These are phyloP conservation scores for Actenoides hombroni DNA, from an alignment of 2,113 vertebrate species.

Conservation along the genomic window DNA sequence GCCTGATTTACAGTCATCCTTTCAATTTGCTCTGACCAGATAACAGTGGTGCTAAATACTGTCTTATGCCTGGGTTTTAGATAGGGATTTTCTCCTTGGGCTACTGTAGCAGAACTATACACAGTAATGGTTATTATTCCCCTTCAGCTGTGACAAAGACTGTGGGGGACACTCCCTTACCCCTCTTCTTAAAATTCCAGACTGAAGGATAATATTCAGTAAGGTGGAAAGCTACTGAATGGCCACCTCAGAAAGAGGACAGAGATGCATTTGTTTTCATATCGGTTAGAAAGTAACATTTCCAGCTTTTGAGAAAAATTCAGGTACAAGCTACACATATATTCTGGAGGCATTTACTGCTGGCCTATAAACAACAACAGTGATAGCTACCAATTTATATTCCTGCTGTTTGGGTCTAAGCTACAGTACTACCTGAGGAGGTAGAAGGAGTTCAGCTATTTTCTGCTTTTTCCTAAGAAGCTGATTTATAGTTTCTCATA, in stretches of 20 bases:
- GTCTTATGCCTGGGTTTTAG: background rate
- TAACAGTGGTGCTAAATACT: background rate
- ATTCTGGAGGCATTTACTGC: background rate
- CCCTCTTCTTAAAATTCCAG: background rate
- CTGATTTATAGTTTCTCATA: background rate
- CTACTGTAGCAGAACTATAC: background rate
- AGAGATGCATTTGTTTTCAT: background rate
- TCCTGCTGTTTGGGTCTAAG: background rate
- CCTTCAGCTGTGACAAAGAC: background rate
- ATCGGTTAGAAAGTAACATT: background rate
- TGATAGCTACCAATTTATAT: background rate
- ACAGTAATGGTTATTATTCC: background rate
- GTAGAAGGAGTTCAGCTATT: background rate
- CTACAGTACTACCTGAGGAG: background rate
- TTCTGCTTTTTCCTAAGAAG: background rate
- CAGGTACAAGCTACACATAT: background rate
- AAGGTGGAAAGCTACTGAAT: background rate
- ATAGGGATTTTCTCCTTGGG: background rate
- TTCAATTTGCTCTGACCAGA: background rate
- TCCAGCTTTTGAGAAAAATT: background rate
- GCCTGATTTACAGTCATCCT: fast-evolving
- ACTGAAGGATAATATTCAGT: background rate
- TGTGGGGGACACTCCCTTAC: background rate
- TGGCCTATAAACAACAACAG: background rate
- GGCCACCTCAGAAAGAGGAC: background rate